Conservation (phyloP, 2,888 invertebrate species). For the Ctenicera cuprea region DNA sequence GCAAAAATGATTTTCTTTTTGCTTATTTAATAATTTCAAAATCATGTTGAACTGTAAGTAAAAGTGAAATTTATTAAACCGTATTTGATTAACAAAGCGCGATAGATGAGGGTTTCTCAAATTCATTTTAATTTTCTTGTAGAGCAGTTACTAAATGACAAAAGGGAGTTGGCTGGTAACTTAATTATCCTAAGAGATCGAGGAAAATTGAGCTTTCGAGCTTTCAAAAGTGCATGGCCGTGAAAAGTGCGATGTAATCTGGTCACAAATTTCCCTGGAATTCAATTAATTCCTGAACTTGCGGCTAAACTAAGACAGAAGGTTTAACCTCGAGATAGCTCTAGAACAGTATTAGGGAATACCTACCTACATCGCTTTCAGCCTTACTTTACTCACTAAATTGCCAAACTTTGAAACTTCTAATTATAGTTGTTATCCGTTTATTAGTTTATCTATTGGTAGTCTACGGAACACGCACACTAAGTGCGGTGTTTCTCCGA, state of each 20-base stretch:
- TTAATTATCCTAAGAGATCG: not conserved
- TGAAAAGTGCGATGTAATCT: conserved; percentile 23
- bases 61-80: not conserved
- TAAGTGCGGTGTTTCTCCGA: conserved; percentile 7
- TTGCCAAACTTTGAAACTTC: conserved; percentile 45
- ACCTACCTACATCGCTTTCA: conserved; percentile 39
- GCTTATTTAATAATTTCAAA: too few relatives aligned
- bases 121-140: conserved; percentile 18
- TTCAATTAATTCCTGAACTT: conserved; percentile 47
- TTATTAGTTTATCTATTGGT: conserved; percentile 34
- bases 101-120: not conserved
- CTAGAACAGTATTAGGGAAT: conserved; percentile 32
- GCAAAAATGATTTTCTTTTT: too few relatives aligned
- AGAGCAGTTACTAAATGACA: conserved; percentile 1
- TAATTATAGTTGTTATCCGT: conserved; percentile 44
- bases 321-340: conserved; percentile 38
- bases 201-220: not conserved
- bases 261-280: conserved; percentile 29
- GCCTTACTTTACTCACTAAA: conserved; percentile 33
- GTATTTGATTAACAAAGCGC: not conserved
- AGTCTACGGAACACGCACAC: conserved; percentile 19
- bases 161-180: conserved; percentile 7
- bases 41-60: too few relatives aligned
- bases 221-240: conserved; percentile 14
- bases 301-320: conserved; percentile 41